These are phyloP conservation scores for Bombus pyrosoma DNA, from an alignment of 1,140 invertebrate species.

Conservation along the genomic window DNA sequence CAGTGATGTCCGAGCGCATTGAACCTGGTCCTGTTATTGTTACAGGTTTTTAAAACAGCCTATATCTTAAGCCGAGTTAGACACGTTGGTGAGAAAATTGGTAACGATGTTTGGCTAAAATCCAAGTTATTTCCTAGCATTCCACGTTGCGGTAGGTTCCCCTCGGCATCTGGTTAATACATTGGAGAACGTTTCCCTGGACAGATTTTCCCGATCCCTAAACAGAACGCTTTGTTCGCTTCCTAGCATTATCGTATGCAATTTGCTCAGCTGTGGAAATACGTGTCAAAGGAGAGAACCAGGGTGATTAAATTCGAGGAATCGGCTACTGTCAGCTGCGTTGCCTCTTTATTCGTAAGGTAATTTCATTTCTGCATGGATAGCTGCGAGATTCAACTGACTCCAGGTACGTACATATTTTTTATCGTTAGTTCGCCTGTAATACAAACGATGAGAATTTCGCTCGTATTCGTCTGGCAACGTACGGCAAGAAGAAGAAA, in stretches of 20 bases:
- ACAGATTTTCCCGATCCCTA: conserved; percentile 31
- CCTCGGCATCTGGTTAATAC: conserved; percentile 18
- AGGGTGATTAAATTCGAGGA: neutral
- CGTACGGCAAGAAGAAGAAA: no score
- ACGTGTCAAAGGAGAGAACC: neutral
- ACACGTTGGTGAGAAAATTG: conserved; percentile 37
- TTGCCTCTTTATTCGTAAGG: neutral
- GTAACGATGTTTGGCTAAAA: conserved; percentile 40
- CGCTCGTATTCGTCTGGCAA: no score
- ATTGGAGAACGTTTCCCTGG: neutral
- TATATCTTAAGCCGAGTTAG: neutral
- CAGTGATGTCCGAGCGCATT: neutral
- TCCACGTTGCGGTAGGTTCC: conserved; percentile 27
- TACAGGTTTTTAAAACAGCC: neutral
- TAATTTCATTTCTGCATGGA: neutral
- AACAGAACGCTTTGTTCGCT: neutral
- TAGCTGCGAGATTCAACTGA: neutral
- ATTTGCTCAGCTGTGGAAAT: neutral
- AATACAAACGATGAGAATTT: no score
- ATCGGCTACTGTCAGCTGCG: neutral
- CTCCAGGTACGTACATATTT: neutral
- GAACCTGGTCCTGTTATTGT: neutral
- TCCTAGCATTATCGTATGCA: neutral
- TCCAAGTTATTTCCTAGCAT: conserved; percentile 55
- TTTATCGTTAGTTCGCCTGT: neutral